phyloP scores from a whole-genome alignment of 2,888 invertebrate species.

The Onchidella celtica region DNA sequence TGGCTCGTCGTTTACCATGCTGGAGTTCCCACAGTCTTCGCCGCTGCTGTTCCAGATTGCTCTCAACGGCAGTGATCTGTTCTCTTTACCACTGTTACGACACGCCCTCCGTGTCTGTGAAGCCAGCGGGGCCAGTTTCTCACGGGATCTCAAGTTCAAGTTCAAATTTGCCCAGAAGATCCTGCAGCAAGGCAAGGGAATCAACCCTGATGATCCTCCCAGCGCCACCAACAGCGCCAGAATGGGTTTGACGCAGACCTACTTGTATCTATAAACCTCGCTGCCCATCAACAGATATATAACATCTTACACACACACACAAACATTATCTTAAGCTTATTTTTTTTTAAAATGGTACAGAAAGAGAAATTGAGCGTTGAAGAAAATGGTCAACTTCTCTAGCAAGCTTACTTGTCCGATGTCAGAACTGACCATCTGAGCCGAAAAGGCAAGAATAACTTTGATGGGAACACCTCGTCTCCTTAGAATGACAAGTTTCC shows the following conservation, averaged over 20 bases:
- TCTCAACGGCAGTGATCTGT: constrained; percentile 63
- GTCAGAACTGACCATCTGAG: no score
- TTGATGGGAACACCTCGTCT: no score
- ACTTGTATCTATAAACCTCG: constrained; percentile 61
- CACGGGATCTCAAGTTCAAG: constrained; percentile 67
- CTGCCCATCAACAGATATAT: no score
- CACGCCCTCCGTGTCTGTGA: constrained; percentile 63
- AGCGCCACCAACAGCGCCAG: constrained; percentile 66
- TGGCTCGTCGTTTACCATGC: constrained; percentile 60
- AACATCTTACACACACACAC: no score
- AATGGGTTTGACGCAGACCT: constrained; percentile 63
- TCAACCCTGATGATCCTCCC: constrained; percentile 62
- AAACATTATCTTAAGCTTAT: no score
- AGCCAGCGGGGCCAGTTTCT: constrained; percentile 58
- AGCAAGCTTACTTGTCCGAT: no score
- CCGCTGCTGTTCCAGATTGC: constrained; percentile 67
- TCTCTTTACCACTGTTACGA: constrained; percentile 61
- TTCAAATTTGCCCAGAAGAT: constrained; percentile 67
- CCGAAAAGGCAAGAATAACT: no score
- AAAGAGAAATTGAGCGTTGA: no score
- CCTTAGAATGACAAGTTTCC: no score
- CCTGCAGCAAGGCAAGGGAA: constrained; percentile 56
- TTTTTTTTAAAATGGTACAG: no score
- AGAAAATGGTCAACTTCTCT: no score
- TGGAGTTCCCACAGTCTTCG: constrained; percentile 67